These are phyloP conservation scores for Coleophora deauratella DNA, from an alignment of 2,888 invertebrate genomes.

Conservation along the genomic window DNA sequence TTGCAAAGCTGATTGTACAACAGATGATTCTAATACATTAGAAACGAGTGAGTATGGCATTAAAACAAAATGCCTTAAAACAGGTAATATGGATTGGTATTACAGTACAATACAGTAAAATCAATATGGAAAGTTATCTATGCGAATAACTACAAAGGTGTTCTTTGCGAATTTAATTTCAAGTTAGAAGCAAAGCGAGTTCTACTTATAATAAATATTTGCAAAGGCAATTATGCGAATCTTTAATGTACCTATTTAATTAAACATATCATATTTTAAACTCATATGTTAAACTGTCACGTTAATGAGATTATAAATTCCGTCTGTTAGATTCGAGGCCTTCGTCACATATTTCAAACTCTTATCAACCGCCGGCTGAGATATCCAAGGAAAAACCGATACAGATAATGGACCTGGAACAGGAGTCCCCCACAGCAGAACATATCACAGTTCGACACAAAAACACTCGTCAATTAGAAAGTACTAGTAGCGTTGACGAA, in stretches of 20 bases:
- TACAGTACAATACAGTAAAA: neutral
- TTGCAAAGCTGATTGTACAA: conserved; percentile 29
- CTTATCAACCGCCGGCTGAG: conserved; percentile 35
- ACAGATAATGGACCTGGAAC: conserved; percentile 7
- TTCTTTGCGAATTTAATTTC: neutral
- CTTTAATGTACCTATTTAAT: too few species aligned
- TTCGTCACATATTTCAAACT: conserved; percentile 23
- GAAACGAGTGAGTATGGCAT: conserved; percentile 17
- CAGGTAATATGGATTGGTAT: neutral
- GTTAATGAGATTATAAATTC: neutral
- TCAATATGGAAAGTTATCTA: too few species aligned
- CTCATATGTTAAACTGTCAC: neutral
- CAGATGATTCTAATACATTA: conserved; percentile 20
- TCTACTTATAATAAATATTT: too few species aligned
- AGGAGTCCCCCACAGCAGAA: conserved; percentile 5
- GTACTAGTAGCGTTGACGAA: conserved; percentile 18
- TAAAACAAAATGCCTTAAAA: neutral
- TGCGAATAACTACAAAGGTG: too few species aligned
- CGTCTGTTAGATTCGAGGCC: conserved; percentile 25
- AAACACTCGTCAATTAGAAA: conserved; percentile 21
- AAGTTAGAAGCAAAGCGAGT: neutral
- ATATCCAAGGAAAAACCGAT: conserved; percentile 15
- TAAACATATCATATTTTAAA: too few species aligned
- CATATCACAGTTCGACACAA: conserved; percentile 18
- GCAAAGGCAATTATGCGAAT: too few species aligned